A percentile compares a stretch with the other conserved stretches of the same genome.
Evolutionary conservation across 2,888 invertebrate genomes (phyloP).

Genomic region (Chrysina gloriosa): DNA sequence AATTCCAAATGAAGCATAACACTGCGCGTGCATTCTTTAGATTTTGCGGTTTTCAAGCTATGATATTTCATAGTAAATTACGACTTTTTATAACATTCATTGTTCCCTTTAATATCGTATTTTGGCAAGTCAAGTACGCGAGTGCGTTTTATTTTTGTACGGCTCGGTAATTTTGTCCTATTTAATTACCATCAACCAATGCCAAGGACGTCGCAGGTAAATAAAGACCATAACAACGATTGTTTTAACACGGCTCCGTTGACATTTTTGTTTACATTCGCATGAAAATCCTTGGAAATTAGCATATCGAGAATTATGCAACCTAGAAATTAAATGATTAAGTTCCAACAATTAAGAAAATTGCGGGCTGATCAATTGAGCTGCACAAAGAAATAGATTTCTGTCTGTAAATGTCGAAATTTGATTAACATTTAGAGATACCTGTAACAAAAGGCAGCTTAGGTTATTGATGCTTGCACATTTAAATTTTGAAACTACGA

Average conservation of each 20-base stretch:
- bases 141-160: not conserved
- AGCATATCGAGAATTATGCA: slow-evolving; percentile 29
- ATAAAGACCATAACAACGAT: not conserved
- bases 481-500: no score
- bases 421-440: not conserved
- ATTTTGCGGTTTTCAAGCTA: no score
- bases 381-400: not conserved
- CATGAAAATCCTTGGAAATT: slow-evolving; percentile 12
- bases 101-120: not conserved
- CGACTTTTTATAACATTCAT: no score
- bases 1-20: no score
- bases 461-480: no score
- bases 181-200: not conserved
- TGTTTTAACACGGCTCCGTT: not conserved
- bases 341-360: not conserved
- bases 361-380: slow-evolving; percentile 14
- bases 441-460: no score
- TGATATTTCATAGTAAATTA: no score
- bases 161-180: slow-evolving; percentile 1
- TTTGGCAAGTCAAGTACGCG: not conserved
- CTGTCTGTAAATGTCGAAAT: not conserved
- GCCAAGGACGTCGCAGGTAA: not conserved
- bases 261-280: slow-evolving; percentile 28
- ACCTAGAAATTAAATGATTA: slow-evolving; percentile 25
- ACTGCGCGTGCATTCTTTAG: no score